Percentiles rank a stretch among this genome's conserved stretches.
Conservation (phyloP, 2,888 invertebrate species). For the Eilema sororculum region DNA sequence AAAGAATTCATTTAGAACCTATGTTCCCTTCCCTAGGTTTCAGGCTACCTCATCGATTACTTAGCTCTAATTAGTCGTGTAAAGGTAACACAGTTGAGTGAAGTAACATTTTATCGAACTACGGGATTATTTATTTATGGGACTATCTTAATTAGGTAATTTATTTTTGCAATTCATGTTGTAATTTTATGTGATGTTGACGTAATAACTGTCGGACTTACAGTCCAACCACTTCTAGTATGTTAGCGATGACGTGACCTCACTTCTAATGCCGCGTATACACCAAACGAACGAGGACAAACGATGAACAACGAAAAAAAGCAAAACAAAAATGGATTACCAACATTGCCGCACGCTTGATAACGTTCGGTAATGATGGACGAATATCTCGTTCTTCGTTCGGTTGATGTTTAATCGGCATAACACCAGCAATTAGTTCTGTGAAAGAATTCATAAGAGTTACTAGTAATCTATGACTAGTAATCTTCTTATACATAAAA, state of each 20-base stretch:
- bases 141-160: neutral
- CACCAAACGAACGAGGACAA: neutral
- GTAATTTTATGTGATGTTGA: neutral
- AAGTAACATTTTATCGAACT: neutral
- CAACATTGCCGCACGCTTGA: too few relatives aligned
- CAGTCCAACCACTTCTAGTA: neutral
- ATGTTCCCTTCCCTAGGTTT: neutral
- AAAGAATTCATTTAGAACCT: neutral
- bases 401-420: neutral
- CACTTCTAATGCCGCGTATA: neutral
- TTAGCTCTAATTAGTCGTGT: neutral
- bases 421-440: neutral
- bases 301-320: neutral
- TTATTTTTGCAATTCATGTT: slow-evolving; percentile 2
- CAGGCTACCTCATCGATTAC: neutral
- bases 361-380: neutral
- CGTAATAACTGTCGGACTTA: neutral
- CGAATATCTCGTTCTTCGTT: neutral
- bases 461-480: neutral
- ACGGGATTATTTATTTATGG: neutral
- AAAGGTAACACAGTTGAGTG: neutral
- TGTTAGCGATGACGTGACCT: neutral
- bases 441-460: neutral
- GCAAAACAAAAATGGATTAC: neutral
- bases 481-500: neutral